Percentiles rank a stretch among this genome's conserved stretches.
Conservation (phyloP, 2,888 invertebrate genomes). For the Orthosia gracilis region DNA sequence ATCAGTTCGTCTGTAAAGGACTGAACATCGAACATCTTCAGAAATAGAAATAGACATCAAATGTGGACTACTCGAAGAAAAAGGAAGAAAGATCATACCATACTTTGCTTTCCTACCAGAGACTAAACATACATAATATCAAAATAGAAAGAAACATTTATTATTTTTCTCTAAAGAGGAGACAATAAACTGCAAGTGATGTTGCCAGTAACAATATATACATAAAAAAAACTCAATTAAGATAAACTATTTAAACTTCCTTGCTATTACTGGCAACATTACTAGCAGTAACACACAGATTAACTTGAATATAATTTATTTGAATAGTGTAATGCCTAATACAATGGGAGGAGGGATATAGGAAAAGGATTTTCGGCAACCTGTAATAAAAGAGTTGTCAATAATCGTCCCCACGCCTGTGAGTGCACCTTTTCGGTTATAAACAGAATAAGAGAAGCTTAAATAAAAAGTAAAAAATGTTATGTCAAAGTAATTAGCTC, state of each 20-base stretch:
- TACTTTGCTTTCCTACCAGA: conserved; percentile 65
- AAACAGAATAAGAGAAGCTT: conserved; percentile 74
- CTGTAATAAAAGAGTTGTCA: conserved; percentile 80
- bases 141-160: conserved; percentile 64
- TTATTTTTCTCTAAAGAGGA: conserved; percentile 51
- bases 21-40: conserved; percentile 75
- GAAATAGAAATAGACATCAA: conserved; percentile 77
- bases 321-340: conserved; percentile 46
- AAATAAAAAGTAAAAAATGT: conserved; percentile 63
- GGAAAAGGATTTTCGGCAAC: conserved; percentile 79
- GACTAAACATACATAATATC: conserved; percentile 64
- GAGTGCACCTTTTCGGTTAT: conserved; percentile 59
- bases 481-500: conserved; percentile 34
- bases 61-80: conserved; percentile 74
- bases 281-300: conserved; percentile 58
- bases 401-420: conserved; percentile 70
- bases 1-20: conserved; percentile 70
- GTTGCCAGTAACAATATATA: conserved; percentile 46
- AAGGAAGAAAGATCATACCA: conserved; percentile 67
- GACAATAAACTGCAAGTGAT: conserved; percentile 43
- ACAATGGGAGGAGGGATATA: conserved; percentile 57
- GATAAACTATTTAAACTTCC: neutral
- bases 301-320: conserved; percentile 60
- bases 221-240: neutral
- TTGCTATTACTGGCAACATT: conserved; percentile 47